Evolutionary conservation across 1,140 invertebrate genomes (phyloP).

Genomic region (Vanessa atalanta): DNA sequence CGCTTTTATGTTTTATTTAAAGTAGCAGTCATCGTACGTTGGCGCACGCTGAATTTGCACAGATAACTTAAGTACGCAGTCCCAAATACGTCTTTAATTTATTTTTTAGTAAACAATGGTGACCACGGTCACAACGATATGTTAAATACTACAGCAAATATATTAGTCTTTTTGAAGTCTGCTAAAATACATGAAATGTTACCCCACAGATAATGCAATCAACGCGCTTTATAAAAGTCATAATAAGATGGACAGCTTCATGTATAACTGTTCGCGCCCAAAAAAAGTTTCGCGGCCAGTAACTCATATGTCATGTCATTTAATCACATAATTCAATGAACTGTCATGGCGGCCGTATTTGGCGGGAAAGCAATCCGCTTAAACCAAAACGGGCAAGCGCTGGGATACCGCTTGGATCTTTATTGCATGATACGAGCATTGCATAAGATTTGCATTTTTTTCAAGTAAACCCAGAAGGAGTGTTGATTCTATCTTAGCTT

Average conservation of each 20-base stretch:
- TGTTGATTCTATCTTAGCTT: conserved; percentile 33
- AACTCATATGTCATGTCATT: conserved; percentile 65
- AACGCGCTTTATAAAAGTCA: conserved; percentile 45
- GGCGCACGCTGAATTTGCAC: neutral
- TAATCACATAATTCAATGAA: conserved; percentile 76
- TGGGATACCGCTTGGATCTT: conserved; percentile 67
- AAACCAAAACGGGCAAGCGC: conserved; percentile 64
- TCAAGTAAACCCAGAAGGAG: conserved; percentile 31
- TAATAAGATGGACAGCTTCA: conserved; percentile 52
- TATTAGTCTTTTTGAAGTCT: neutral
- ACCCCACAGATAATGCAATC: conserved; percentile 33
- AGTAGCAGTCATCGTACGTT: conserved; percentile 13
- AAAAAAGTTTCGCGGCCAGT: conserved; percentile 59
- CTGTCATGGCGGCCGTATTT: conserved; percentile 76
- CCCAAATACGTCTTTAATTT: conserved; percentile 1
- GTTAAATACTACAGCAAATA: neutral
- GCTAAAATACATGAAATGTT: neutral
- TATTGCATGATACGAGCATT: conserved; percentile 67
- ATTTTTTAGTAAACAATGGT: neutral
- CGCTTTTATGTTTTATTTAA: conserved; percentile 27
- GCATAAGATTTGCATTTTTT: conserved; percentile 73
- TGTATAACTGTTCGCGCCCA: conserved; percentile 58
- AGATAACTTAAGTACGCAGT: neutral
- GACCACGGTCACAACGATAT: too few relatives aligned
- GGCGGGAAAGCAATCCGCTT: conserved; percentile 78